Evolutionary conservation across 2,797 vertebrate species (phyloP).

Genomic region (Cuculus canorus): DNA sequence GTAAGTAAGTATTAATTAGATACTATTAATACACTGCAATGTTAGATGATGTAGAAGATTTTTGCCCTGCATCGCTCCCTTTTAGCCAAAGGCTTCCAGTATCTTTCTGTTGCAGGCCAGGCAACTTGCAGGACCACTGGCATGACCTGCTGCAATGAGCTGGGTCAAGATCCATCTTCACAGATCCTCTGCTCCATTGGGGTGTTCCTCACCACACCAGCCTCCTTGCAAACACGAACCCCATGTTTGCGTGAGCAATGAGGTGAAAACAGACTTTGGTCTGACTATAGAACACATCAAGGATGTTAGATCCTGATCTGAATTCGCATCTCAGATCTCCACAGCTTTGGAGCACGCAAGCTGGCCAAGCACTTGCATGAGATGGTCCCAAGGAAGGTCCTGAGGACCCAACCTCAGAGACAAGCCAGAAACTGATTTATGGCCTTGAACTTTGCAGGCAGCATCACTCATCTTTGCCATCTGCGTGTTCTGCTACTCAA

Average conservation of each 20-base stretch:
- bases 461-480: neutral
- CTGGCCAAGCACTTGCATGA: neutral
- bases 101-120: neutral
- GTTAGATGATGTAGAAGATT: accelerated
- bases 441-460: neutral
- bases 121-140: neutral
- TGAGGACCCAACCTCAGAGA: neutral
- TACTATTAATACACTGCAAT: accelerated
- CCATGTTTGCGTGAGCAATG: accelerated
- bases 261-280: neutral
- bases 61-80: neutral
- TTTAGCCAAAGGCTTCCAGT: neutral
- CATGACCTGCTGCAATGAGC: neutral
- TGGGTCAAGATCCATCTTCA: accelerated
- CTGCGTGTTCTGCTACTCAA: neutral
- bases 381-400: neutral
- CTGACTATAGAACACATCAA: accelerated
- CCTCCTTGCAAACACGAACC: accelerated
- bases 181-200: neutral
- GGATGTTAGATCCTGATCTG: neutral
- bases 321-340: accelerated
- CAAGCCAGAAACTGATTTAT: neutral
- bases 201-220: accelerated
- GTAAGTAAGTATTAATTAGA: accelerated
- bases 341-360: accelerated